Conservation (phyloP, 2,797 vertebrate species). For the Smutsia temminckii region DNA sequence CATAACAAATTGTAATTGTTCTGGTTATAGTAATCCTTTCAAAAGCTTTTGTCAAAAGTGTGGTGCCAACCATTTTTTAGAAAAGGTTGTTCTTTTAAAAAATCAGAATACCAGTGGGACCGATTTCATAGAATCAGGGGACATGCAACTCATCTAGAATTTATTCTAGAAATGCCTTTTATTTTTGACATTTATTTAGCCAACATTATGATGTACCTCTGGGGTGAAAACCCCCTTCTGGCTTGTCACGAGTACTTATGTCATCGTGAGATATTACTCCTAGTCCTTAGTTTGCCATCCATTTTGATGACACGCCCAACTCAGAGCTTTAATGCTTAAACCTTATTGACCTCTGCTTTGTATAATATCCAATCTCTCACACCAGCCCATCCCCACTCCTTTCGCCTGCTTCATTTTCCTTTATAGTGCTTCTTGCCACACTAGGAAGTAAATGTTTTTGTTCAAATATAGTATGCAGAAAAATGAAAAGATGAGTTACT, state of each 20-base stretch:
- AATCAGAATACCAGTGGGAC: not conserved
- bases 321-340: not conserved
- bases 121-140: not conserved
- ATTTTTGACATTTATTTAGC: not conserved
- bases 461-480: not conserved
- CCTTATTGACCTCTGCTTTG: not conserved
- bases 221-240: not conserved
- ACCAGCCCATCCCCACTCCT: not conserved
- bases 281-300: not conserved
- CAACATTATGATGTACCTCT: not conserved
- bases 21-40: not conserved
- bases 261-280: not conserved
- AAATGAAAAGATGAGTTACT: not conserved
- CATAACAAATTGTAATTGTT: not conserved
- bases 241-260: not conserved
- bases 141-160: not conserved
- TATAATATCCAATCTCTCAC: too few relatives aligned
- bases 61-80: constrained; percentile 21
- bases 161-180: constrained; percentile 37
- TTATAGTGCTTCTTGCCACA: not conserved
- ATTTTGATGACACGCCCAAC: not conserved
- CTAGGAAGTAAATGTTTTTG: not conserved
- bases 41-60: constrained; percentile 18
- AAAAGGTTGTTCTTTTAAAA: not conserved
- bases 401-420: not conserved